These are phyloP conservation scores for Conops quadrifasciatus DNA, from an alignment of 2,888 invertebrate genomes.

Conservation along the genomic window DNA sequence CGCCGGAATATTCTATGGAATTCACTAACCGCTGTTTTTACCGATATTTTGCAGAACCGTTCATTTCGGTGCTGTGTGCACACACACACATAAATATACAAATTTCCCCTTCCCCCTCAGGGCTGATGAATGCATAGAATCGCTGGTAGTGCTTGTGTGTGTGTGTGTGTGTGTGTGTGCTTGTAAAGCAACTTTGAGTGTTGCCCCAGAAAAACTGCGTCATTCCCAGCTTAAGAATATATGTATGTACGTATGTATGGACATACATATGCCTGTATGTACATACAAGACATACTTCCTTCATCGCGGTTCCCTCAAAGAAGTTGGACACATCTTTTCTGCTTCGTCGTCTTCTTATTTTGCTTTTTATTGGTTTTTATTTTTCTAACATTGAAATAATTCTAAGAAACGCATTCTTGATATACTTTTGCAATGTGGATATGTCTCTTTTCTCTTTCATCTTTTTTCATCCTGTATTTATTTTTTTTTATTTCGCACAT, in stretches of 20 bases:
- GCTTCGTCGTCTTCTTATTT: background rate
- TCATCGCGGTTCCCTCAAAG: background rate
- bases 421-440: background rate
- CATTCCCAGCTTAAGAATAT: too few species aligned
- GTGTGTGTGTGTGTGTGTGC: constrained; percentile 2
- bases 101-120: background rate
- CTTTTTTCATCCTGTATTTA: background rate
- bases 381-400: constrained; percentile 64
- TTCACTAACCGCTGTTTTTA: constrained; percentile 31
- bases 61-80: background rate
- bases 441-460: background rate
- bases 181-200: too few species aligned
- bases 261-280: background rate
- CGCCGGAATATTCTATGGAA: constrained; percentile 28
- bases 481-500: background rate
- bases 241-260: too few species aligned
- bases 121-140: too few species aligned
- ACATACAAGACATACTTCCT: background rate
- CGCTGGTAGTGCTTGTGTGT: background rate
- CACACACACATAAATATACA: background rate
- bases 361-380: constrained; percentile 35
- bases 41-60: constrained; percentile 28
- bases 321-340: background rate
- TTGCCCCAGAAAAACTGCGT: too few species aligned
- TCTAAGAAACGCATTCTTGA: constrained; percentile 62